A percentile compares a stretch with the other conserved stretches of the same genome.
Conservation (phyloP, 2,113 vertebrate genomes). For the Smithornis capensis region DNA sequence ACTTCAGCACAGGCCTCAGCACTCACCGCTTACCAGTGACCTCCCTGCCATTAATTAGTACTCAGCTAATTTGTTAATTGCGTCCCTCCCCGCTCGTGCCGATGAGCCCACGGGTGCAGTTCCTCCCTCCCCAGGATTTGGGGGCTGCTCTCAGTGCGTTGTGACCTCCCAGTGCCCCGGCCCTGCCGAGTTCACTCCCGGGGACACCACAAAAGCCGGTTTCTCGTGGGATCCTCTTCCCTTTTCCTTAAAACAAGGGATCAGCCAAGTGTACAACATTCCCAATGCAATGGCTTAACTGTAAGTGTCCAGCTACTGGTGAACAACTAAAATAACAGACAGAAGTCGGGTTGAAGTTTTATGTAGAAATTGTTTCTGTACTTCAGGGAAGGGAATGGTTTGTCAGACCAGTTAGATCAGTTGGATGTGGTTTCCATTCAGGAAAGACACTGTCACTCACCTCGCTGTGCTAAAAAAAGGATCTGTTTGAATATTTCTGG, state of each 20-base stretch:
- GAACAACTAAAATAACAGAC: too few species aligned
- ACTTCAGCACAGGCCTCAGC: too few species aligned
- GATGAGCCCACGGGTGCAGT: background rate
- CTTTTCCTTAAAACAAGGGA: background rate
- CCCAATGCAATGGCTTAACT: background rate
- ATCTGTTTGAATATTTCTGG: background rate
- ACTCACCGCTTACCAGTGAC: too few species aligned
- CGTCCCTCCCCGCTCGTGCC: too few species aligned
- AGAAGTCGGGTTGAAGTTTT: background rate
- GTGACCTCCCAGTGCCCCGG: background rate
- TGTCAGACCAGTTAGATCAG: background rate
- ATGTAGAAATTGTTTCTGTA: background rate
- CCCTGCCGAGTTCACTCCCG: background rate
- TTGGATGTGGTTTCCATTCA: background rate
- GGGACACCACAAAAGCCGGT: background rate
- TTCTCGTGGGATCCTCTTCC: background rate
- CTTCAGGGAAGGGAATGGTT: background rate
- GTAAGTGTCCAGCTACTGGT: background rate
- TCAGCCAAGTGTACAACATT: background rate
- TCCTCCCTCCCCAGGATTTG: accelerated
- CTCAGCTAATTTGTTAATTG: background rate
- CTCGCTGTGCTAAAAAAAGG: background rate
- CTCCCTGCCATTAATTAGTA: too few species aligned
- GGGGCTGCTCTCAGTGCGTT: background rate
- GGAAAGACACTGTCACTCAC: background rate